phyloP scores from a whole-genome alignment of 2,797 vertebrate species.

The Scolopax rusticola region DNA sequence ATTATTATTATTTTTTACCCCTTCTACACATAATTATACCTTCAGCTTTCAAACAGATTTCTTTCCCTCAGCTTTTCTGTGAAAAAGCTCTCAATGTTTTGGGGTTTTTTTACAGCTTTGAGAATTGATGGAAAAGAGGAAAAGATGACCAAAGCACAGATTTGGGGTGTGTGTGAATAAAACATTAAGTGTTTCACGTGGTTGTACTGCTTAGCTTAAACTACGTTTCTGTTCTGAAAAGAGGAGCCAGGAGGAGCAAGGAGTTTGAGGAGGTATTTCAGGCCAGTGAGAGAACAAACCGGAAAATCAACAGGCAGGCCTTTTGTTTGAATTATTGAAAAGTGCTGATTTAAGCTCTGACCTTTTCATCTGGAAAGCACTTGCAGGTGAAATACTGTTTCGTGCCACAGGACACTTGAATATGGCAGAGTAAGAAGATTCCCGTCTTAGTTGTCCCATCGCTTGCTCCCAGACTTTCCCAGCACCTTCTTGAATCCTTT shows the following conservation, averaged over 20 bases:
- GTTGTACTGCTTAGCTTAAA: neutral
- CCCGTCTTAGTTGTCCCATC: accelerated
- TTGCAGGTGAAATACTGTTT: neutral
- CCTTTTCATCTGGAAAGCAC: neutral
- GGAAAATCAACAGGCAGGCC: neutral
- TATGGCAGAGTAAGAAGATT: neutral
- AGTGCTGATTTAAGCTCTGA: neutral
- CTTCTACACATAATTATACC: neutral
- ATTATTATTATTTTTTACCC: neutral
- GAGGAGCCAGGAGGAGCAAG: neutral
- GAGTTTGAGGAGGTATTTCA: neutral
- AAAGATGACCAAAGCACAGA: neutral
- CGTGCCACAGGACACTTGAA: neutral
- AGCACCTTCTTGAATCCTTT: neutral
- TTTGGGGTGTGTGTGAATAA: neutral
- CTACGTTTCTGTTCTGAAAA: neutral
- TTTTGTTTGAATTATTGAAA: neutral
- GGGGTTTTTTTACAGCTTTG: neutral
- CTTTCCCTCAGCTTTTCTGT: neutral
- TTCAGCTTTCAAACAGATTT: neutral
- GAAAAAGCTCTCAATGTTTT: neutral
- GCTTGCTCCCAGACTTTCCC: neutral
- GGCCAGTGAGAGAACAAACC: neutral
- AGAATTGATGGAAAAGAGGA: neutral
- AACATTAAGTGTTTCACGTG: neutral